Evolutionary conservation across 2,797 vertebrate species (phyloP).

Genomic region (Myiothlypis chrysogaster): DNA sequence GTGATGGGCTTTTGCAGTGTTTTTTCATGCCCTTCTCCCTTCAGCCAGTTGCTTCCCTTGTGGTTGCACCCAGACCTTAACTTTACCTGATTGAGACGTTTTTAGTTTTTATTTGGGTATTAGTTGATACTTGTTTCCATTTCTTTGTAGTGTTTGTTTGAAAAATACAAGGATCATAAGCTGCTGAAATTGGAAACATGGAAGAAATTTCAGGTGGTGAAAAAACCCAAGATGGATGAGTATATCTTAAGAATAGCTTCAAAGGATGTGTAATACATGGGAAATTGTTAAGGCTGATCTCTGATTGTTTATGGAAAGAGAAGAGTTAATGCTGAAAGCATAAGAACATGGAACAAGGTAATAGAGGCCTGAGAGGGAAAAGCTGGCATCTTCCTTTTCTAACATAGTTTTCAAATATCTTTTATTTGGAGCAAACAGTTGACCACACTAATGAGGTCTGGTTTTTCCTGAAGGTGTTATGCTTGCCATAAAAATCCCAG

Average conservation of each 20-base stretch:
- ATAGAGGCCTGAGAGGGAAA: neutral
- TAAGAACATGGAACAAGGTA: neutral
- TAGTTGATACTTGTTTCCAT: neutral
- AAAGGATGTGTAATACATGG: neutral
- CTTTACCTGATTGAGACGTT: neutral
- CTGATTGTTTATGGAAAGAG: neutral
- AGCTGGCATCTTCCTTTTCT: neutral
- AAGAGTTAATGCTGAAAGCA: neutral
- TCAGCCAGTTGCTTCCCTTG: neutral
- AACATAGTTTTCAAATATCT: neutral
- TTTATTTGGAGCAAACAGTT: neutral
- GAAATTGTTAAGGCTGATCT: neutral
- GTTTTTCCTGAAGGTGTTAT: neutral
- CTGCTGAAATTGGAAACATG: neutral
- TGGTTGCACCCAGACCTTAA: neutral
- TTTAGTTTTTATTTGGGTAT: neutral
- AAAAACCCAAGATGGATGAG: neutral
- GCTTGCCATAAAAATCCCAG: neutral
- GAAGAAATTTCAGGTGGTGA: neutral
- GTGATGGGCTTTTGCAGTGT: neutral
- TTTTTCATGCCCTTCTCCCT: neutral
- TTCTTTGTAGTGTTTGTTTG: neutral
- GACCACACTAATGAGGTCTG: neutral
- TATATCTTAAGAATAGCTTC: neutral
- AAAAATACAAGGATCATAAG: neutral